phyloP scores from a whole-genome alignment of 2,113 vertebrate species.

The Ctenomys sociabilis region DNA sequence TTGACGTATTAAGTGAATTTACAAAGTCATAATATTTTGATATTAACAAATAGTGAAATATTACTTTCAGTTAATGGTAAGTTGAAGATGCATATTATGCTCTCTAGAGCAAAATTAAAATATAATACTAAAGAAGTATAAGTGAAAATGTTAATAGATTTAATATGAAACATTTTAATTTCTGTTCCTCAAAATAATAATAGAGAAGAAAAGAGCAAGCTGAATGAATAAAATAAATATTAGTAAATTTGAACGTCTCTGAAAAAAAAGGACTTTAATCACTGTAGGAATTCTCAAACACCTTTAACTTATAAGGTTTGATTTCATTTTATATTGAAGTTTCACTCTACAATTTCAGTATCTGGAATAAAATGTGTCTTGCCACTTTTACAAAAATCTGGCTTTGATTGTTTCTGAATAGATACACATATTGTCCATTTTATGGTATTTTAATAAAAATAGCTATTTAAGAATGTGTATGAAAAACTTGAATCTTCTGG shows the following conservation, averaged over 20 bases:
- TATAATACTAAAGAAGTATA: not conserved
- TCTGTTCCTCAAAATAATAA: not conserved
- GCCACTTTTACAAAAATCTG: too few species aligned
- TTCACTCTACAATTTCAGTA: too few species aligned
- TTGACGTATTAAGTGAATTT: not conserved
- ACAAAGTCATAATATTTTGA: not conserved
- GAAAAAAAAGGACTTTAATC: too few species aligned
- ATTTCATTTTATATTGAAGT: too few species aligned
- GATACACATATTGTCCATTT: too few species aligned
- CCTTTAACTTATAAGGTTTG: too few species aligned
- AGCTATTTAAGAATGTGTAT: too few species aligned
- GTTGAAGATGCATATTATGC: not conserved
- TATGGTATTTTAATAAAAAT: too few species aligned
- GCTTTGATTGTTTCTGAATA: too few species aligned
- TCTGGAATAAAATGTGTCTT: too few species aligned
- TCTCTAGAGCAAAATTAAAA: not conserved
- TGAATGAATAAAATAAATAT: not conserved
- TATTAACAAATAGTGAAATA: not conserved
- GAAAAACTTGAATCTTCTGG: too few species aligned
- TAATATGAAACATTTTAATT: not conserved
- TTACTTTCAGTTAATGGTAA: constrained; percentile 1
- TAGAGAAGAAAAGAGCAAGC: not conserved
- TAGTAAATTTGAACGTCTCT: not conserved
- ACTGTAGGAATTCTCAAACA: too few species aligned
- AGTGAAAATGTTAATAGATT: not conserved